Evolutionary conservation across 2,113 vertebrate genomes (phyloP).

Genomic region (Pimephales promelas): DNA sequence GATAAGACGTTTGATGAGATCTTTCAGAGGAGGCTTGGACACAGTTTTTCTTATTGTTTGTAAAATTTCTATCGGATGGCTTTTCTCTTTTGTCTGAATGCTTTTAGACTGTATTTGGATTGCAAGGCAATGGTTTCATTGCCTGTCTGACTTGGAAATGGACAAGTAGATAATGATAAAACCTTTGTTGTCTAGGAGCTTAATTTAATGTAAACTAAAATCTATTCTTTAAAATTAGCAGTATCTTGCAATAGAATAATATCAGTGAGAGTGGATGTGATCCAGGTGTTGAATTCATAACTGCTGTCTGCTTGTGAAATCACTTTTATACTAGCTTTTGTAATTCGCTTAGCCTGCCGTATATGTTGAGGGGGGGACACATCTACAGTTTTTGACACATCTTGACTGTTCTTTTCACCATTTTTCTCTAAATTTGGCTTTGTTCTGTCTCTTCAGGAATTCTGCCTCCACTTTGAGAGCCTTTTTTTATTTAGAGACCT

Average conservation of each 20-base stretch:
- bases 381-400: background rate
- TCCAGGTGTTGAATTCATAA: slow-evolving; percentile 2
- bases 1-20: slow-evolving; percentile 16
- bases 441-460: background rate
- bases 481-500: background rate
- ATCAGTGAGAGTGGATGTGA: background rate
- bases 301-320: slow-evolving; percentile 1
- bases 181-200: background rate
- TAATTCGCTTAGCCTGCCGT: background rate
- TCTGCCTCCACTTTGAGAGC: slow-evolving; percentile 23
- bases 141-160: slow-evolving; percentile 3
- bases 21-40: slow-evolving; percentile 9
- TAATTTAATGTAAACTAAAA: background rate
- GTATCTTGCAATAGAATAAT: background rate
- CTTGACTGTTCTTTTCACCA: slow-evolving; percentile 14
- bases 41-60: slow-evolving; percentile 25
- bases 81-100: background rate
- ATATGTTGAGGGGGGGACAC: background rate
- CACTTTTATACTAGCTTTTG: slow-evolving; percentile 4
- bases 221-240: background rate
- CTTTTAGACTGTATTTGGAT: background rate
- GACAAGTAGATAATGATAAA: background rate
- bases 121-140: background rate
- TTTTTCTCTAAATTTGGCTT: background rate
- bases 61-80: slow-evolving; percentile 7